phyloP scores from a whole-genome alignment of 2,797 vertebrate genomes.

The Rhinoraja longicauda region DNA sequence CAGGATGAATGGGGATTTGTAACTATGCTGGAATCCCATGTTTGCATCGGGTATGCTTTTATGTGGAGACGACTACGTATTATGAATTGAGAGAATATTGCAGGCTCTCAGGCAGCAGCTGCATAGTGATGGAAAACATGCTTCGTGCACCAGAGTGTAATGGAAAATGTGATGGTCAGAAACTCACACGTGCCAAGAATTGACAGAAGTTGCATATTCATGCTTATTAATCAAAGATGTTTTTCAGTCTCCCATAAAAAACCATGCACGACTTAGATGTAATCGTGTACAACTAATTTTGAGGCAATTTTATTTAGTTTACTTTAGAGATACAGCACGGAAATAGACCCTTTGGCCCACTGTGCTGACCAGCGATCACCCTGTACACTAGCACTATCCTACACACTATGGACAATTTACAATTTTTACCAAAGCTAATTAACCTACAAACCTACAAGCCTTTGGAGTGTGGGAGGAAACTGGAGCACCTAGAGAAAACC shows the following conservation, averaged over 20 bases:
- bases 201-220: neutral
- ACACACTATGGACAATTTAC: no score
- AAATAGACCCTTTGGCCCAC: no score
- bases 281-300: neutral
- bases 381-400: no score
- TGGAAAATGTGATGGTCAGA: conserved; percentile 30
- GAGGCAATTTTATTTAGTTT: neutral
- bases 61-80: neutral
- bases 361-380: no score
- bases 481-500: no score
- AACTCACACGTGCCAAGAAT: neutral
- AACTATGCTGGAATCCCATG: neutral
- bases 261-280: neutral
- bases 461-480: no score
- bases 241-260: neutral
- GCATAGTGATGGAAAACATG: conserved; percentile 20
- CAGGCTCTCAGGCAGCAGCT: neutral
- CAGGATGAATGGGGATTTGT: neutral
- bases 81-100: conserved; percentile 20
- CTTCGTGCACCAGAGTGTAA: neutral
- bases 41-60: conserved; percentile 1
- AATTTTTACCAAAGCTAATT: no score
- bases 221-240: conserved; percentile 12
- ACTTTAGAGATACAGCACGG: no score
- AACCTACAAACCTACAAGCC: no score